Conservation (phyloP, 2,888 invertebrate species). For the Spisula solida region DNA sequence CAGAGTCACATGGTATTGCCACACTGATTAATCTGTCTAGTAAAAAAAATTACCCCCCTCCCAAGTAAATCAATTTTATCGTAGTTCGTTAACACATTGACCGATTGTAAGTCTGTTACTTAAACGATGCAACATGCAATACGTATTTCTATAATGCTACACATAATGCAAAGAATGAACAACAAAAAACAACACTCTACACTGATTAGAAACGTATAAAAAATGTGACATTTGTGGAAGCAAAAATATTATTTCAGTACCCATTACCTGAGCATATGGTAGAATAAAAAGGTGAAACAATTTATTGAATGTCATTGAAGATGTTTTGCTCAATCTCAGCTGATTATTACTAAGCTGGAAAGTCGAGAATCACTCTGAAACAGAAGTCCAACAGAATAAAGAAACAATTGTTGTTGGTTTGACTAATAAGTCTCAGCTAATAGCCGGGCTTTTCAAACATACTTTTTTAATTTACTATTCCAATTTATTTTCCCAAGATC, state of each 20-base stretch:
- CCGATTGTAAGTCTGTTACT: neutral
- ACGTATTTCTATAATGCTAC: neutral
- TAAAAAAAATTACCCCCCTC: no score
- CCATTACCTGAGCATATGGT: constrained; percentile 8
- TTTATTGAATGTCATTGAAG: constrained; percentile 7
- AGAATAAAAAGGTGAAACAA: neutral
- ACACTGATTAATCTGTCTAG: no score
- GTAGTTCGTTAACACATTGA: neutral
- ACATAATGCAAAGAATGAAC: neutral
- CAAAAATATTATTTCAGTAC: neutral
- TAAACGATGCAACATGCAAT: neutral
- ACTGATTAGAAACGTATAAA: neutral
- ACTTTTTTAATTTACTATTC: no score
- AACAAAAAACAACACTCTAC: neutral
- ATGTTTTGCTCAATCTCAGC: neutral
- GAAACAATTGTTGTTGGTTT: neutral
- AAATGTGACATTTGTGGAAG: no score
- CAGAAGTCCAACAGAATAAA: neutral
- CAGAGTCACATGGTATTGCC: no score
- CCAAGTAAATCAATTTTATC: neutral
- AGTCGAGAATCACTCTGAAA: neutral
- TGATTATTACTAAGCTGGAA: neutral
- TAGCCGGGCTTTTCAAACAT: no score
- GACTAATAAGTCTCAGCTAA: no score
- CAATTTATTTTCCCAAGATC: no score